These are phyloP conservation scores for Poeciliopsis retropinna DNA, from an alignment of 2,113 vertebrate species.

Conservation along the genomic window DNA sequence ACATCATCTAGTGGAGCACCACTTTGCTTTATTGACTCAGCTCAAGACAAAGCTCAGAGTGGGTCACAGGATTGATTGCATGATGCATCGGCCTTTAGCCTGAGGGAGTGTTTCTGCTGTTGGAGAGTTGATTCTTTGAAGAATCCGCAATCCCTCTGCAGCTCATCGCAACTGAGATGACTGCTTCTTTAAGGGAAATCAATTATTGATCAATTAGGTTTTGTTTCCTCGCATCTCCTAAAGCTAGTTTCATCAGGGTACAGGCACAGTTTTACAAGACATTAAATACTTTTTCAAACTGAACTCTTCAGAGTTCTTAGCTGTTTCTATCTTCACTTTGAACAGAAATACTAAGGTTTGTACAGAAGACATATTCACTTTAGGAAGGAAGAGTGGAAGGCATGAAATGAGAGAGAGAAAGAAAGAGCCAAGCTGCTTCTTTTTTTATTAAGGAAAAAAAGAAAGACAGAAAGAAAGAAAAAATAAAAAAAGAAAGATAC, in stretches of 20 bases:
- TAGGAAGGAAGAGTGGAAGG: too few relatives aligned
- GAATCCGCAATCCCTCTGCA: conserved; percentile 21
- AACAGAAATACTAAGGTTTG: too few relatives aligned
- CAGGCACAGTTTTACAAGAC: neutral
- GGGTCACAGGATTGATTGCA: conserved; percentile 69
- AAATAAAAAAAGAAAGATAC: too few relatives aligned
- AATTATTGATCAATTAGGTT: conserved; percentile 3
- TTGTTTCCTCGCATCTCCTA: neutral
- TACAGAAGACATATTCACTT: too few relatives aligned
- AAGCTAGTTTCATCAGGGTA: neutral
- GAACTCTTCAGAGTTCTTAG: too few relatives aligned
- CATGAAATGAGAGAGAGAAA: too few relatives aligned
- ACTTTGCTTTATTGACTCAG: conserved; percentile 72
- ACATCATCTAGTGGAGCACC: conserved; percentile 62
- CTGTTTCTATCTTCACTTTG: too few relatives aligned
- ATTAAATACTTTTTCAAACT: neutral
- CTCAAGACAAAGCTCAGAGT: conserved; percentile 64
- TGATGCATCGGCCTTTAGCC: conserved; percentile 55
- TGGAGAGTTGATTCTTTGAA: conserved; percentile 34
- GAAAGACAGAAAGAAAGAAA: neutral
- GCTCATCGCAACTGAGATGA: conserved; percentile 17
- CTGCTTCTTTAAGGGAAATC: conserved; percentile 11
- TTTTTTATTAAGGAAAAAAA: neutral
- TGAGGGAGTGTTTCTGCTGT: conserved; percentile 44
- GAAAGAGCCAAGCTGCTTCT: neutral